Conservation (phyloP, 2,113 vertebrate species). For the human region DNA sequence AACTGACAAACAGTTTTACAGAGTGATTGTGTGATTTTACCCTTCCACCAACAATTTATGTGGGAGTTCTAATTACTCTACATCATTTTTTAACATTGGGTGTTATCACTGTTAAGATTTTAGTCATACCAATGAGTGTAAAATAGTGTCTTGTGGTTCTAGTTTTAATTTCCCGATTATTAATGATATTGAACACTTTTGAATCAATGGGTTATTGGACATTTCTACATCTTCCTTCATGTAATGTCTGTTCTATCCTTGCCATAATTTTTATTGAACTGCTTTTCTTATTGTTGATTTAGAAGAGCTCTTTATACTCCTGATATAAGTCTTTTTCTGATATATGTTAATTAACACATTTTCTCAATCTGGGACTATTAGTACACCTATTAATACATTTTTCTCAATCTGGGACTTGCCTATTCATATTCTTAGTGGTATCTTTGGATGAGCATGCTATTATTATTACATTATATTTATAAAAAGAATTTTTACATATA, state of each 20-base stretch:
- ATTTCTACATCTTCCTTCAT: not conserved
- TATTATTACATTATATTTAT: not conserved
- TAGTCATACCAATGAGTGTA: not conserved
- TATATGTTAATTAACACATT: not conserved
- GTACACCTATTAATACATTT: not conserved
- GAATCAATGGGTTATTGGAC: not conserved
- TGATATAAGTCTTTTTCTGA: not conserved
- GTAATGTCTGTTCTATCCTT: not conserved
- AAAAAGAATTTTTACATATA: not conserved
- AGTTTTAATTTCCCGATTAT: not conserved
- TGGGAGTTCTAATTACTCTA: not conserved
- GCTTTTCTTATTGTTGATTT: not conserved
- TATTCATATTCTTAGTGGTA: not conserved
- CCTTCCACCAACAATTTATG: not conserved
- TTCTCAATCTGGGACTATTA: not conserved
- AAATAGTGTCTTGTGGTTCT: not conserved
- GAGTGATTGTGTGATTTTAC: not conserved
- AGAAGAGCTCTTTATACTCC: not conserved
- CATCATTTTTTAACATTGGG: not conserved
- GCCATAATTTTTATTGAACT: not conserved
- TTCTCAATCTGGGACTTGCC: not conserved
- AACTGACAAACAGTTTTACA: not conserved
- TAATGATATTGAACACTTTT: not conserved
- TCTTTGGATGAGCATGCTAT: not conserved
- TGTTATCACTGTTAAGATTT: not conserved